A percentile compares a stretch with the other conserved stretches of the same genome.
Conservation (phyloP, 2,797 vertebrate genomes). For the Manis crassicaudata region DNA sequence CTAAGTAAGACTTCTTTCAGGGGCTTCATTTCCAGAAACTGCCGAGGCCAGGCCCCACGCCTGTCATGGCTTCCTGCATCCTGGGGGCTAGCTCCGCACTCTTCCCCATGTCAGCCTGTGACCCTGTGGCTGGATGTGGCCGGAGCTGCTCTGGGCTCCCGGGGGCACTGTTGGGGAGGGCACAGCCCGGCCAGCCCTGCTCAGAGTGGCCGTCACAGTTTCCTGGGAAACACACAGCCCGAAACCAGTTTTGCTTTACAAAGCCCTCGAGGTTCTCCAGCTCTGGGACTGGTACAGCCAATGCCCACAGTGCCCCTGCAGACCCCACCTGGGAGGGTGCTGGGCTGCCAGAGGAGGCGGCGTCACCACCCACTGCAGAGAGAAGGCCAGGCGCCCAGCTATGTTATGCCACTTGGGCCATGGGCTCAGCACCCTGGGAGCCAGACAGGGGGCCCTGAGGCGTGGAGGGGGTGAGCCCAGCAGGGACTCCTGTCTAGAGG, state of each 20-base stretch:
- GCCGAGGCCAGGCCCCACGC: not conserved
- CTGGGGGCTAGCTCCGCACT: not conserved
- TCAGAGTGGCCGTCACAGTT: not conserved
- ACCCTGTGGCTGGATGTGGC: not conserved
- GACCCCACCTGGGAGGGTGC: not conserved
- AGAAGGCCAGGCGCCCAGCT: not conserved
- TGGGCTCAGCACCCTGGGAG: not conserved
- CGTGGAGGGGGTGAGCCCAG: not conserved
- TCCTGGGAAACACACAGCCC: not conserved
- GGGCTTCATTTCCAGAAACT: not conserved
- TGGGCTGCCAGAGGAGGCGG: not conserved
- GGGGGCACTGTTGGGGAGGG: not conserved
- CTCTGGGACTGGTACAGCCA: accelerated
- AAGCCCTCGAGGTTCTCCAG: not conserved
- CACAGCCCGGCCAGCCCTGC: not conserved
- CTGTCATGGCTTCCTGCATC: not conserved
- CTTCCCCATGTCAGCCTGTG: not conserved
- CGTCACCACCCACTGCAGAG: not conserved
- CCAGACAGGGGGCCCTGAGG: not conserved
- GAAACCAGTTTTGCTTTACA: not conserved
- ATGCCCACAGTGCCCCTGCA: accelerated
- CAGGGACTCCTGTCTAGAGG: not conserved
- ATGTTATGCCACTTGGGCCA: too few relatives aligned
- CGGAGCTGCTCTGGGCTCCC: accelerated
- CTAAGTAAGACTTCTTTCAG: accelerated